A percentile compares a stretch with the other conserved stretches of the same genome.
phyloP scores from a whole-genome alignment of 2,888 invertebrate genomes.

The Ctena decussata region DNA sequence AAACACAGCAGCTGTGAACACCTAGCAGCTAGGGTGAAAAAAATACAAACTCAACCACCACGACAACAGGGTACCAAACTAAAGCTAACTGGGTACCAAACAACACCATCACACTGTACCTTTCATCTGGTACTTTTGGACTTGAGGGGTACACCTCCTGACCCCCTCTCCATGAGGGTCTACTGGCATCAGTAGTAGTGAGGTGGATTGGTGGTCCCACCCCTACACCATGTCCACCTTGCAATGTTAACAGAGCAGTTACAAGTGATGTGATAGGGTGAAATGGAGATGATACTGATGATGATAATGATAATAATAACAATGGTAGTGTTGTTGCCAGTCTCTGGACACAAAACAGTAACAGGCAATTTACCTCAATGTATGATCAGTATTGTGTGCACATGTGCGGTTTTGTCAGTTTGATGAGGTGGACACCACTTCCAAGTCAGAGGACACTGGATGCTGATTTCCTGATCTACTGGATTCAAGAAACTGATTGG shows the following conservation, averaged over 20 bases:
- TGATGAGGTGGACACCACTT: no score
- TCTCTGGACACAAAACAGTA: no score
- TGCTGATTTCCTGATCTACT: no score
- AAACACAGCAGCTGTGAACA: no score
- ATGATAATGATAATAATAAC: background rate
- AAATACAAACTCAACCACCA: conserved; percentile 1
- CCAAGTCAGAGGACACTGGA: no score
- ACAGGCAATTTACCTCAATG: no score
- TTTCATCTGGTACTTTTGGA: conserved; percentile 65
- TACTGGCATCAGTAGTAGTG: conserved; percentile 24
- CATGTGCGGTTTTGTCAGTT: no score
- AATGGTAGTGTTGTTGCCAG: no score
- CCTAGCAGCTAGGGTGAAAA: no score
- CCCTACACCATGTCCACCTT: background rate
- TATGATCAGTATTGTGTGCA: no score
- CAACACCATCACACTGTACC: conserved; percentile 42
- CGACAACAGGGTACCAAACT: conserved; percentile 21
- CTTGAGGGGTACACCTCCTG: conserved; percentile 64
- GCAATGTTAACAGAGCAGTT: background rate
- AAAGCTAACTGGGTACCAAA: conserved; percentile 2
- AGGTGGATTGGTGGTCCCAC: conserved; percentile 10
- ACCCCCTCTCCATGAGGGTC: conserved; percentile 46
- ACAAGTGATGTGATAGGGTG: background rate
- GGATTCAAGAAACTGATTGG: no score
- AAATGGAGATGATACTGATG: background rate